phyloP scores from a whole-genome alignment of 1,140 invertebrate species.

The Vollenhovia emeryi region DNA sequence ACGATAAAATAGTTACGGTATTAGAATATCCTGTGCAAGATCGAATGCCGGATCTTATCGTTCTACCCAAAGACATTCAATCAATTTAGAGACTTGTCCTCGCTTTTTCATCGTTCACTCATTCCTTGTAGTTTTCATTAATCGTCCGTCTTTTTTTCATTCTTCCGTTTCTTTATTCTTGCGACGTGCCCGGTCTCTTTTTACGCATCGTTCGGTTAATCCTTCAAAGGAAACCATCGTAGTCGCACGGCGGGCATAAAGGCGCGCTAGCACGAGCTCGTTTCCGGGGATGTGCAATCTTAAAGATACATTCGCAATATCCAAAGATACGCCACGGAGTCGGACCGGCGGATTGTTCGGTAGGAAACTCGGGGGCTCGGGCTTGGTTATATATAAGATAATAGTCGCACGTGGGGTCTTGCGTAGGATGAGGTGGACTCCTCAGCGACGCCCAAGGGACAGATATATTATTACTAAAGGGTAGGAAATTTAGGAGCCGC shows the following conservation, averaged over 20 bases:
- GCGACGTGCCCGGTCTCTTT: neutral
- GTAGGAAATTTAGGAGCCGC: constrained; percentile 73
- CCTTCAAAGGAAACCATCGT: constrained; percentile 20
- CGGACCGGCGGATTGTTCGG: constrained; percentile 22
- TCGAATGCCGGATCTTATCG: constrained; percentile 1
- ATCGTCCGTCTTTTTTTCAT: neutral
- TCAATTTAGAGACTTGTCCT: constrained; percentile 44
- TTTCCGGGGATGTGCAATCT: constrained; percentile 51
- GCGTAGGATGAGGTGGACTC: constrained; percentile 58
- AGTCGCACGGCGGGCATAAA: constrained; percentile 27
- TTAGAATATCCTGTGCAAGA: neutral
- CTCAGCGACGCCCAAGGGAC: constrained; percentile 74
- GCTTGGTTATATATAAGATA: constrained; percentile 71
- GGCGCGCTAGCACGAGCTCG: constrained; percentile 3
- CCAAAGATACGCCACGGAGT: constrained; percentile 52
- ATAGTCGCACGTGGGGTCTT: constrained; percentile 69
- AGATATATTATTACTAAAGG: constrained; percentile 79
- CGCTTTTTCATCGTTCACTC: constrained; percentile 10
- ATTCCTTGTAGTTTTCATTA: constrained; percentile 7
- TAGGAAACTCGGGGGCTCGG: constrained; percentile 41
- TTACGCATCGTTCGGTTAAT: constrained; percentile 35
- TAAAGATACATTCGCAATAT: constrained; percentile 45
- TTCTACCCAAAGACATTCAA: constrained; percentile 28
- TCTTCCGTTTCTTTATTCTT: constrained; percentile 1
- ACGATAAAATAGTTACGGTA: constrained; percentile 11